Evolutionary conservation across 92 coral and sea anemone genomes (phyloP).

Genomic region (Palythoa caribaeorum): DNA sequence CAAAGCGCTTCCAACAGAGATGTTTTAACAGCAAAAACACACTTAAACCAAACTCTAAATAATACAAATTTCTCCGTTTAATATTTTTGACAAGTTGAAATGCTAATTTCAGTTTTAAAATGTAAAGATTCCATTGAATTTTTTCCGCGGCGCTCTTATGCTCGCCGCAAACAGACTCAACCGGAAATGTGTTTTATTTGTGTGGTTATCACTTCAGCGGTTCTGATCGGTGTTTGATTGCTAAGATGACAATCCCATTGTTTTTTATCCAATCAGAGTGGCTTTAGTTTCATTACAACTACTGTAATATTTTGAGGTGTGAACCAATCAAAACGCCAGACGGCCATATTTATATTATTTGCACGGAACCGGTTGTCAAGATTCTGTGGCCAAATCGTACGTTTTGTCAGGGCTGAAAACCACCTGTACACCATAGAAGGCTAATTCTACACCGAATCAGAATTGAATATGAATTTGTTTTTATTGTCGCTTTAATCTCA

Average conservation of each 20-base stretch:
- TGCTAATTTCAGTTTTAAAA: not conserved
- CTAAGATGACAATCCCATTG: conserved; percentile 22
- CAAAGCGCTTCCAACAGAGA: conserved; percentile 43
- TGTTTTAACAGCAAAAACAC: conserved; percentile 13
- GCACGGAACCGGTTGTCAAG: conserved; percentile 55
- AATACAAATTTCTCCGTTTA: not conserved
- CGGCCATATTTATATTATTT: conserved; percentile 46
- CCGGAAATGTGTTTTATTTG: conserved; percentile 43
- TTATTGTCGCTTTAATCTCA: conserved; percentile 86
- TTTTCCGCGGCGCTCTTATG: not conserved
- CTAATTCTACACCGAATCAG: conserved; percentile 85
- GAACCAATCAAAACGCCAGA: conserved; percentile 38
- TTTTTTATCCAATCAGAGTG: conserved; percentile 71
- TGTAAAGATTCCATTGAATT: not conserved
- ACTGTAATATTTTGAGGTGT: conserved; percentile 35
- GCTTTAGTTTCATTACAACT: conserved; percentile 5
- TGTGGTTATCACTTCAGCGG: conserved; percentile 22
- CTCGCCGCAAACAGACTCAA: conserved; percentile 15
- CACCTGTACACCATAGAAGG: conserved; percentile 50
- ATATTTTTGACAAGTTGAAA: not conserved
- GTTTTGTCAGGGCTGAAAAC: conserved; percentile 45
- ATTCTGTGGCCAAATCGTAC: conserved; percentile 33
- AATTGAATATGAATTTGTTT: conserved; percentile 95
- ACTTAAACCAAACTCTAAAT: not conserved
- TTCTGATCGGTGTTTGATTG: conserved; percentile 29